Conservation (phyloP, 2,797 vertebrate species). For the Trichosurus vulpecula region DNA sequence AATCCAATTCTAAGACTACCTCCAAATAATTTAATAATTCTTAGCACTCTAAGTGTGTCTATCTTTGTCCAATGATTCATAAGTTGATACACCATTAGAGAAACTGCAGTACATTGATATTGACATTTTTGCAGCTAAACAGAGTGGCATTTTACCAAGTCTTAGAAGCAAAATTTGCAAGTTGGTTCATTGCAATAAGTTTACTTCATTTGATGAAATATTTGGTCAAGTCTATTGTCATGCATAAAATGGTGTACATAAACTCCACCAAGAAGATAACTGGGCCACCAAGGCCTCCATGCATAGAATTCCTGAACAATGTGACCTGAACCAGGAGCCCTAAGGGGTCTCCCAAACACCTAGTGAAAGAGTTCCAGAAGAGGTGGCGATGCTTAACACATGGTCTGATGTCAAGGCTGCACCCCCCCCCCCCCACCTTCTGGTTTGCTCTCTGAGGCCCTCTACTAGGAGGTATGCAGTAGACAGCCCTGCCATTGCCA, state of each 20-base stretch:
- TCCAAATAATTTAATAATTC: neutral
- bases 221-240: neutral
- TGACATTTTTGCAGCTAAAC: neutral
- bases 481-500: neutral
- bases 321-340: neutral
- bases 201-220: neutral
- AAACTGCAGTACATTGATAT: neutral
- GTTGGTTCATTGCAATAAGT: neutral
- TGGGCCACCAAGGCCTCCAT: neutral
- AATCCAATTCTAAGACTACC: neutral
- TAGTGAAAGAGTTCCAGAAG: neutral
- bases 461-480: neutral
- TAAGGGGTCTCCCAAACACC: neutral
- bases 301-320: neutral
- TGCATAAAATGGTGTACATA: neutral
- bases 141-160: neutral
- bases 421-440: neutral
- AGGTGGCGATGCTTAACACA: neutral
- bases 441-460: neutral
- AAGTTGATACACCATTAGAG: neutral
- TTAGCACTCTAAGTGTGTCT: neutral
- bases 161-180: neutral
- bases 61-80: neutral
- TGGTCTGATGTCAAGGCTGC: neutral
- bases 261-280: neutral